These are phyloP conservation scores for Eupithecia tripunctaria DNA, from an alignment of 2,888 invertebrate species.

Conservation along the genomic window DNA sequence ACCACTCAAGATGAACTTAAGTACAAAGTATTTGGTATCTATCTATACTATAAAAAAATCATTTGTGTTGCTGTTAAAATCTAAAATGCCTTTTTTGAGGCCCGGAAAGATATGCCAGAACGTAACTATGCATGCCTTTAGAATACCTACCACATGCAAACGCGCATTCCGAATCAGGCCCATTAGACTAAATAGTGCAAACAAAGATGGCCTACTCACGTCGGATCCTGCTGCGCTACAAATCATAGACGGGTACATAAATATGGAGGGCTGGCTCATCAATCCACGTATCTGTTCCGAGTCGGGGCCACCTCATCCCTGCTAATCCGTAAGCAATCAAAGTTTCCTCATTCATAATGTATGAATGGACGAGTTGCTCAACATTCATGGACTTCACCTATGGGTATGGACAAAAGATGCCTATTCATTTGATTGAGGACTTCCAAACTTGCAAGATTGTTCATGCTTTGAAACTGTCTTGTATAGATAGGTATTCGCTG, in stretches of 20 bases:
- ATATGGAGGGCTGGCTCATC: constrained; percentile 12
- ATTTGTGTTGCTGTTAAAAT: too few relatives aligned
- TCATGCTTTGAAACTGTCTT: background rate
- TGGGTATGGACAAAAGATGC: constrained; percentile 11
- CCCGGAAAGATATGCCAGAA: too few relatives aligned
- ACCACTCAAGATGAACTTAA: too few relatives aligned
- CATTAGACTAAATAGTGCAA: background rate
- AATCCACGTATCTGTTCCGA: constrained; percentile 20
- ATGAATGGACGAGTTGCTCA: constrained; percentile 32
- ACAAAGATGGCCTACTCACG: constrained; percentile 4
- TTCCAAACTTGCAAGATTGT: constrained; percentile 10
- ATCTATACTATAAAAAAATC: too few relatives aligned
- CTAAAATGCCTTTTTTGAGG: too few relatives aligned
- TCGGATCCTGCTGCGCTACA: constrained; percentile 1
- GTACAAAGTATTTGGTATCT: too few relatives aligned
- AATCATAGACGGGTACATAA: constrained; percentile 12
- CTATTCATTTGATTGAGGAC: constrained; percentile 24
- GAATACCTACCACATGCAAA: background rate
- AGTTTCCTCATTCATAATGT: constrained; percentile 44
- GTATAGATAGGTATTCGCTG: background rate
- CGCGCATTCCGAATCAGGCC: background rate
- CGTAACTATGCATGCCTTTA: too few relatives aligned
- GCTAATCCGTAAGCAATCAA: constrained; percentile 42
- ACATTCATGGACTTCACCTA: constrained; percentile 27
- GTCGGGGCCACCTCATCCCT: constrained; percentile 28